phyloP scores from a whole-genome alignment of 2,113 vertebrate genomes.

The Arizona elegans region DNA sequence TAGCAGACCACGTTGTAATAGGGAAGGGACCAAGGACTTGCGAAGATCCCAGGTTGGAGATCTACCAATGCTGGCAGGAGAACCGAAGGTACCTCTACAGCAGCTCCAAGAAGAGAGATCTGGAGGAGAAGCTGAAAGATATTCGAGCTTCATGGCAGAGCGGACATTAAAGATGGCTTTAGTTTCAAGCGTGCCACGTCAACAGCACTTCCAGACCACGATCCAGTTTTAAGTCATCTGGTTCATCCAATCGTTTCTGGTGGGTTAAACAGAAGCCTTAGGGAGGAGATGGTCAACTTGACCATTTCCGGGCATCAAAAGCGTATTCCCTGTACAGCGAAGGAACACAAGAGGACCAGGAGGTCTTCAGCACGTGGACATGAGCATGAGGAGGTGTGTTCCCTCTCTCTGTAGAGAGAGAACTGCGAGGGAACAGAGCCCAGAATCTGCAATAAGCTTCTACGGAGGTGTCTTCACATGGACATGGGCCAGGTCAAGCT shows the following conservation, averaged over 20 bases:
- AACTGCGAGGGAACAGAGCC: slow-evolving; percentile 36
- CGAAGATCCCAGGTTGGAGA: slow-evolving; percentile 14
- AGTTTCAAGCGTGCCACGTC: fast-evolving
- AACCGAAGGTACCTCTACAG: background rate
- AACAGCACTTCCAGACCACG: background rate
- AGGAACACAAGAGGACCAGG: background rate
- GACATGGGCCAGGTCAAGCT: slow-evolving; percentile 34
- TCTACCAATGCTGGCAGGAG: background rate
- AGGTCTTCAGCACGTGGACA: slow-evolving; percentile 1
- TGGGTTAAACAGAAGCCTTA: background rate
- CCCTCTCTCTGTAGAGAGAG: background rate
- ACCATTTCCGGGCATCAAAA: background rate
- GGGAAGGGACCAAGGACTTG: background rate
- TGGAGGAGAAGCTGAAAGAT: fast-evolving
- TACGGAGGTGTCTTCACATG: slow-evolving; percentile 16
- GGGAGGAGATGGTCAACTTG: background rate
- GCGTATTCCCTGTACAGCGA: background rate
- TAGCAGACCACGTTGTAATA: slow-evolving; percentile 1
- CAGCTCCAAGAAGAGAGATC: background rate
- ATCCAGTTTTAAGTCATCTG: slow-evolving; percentile 11
- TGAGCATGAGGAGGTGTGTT: background rate
- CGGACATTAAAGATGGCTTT: slow-evolving; percentile 18
- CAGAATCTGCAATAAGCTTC: slow-evolving; percentile 42
- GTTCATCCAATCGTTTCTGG: slow-evolving; percentile 27
- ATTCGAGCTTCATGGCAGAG: background rate